Base-by-base conservation (phyloP, 2,888 invertebrate genomes). In the Endomychus coccineus region DNA sequence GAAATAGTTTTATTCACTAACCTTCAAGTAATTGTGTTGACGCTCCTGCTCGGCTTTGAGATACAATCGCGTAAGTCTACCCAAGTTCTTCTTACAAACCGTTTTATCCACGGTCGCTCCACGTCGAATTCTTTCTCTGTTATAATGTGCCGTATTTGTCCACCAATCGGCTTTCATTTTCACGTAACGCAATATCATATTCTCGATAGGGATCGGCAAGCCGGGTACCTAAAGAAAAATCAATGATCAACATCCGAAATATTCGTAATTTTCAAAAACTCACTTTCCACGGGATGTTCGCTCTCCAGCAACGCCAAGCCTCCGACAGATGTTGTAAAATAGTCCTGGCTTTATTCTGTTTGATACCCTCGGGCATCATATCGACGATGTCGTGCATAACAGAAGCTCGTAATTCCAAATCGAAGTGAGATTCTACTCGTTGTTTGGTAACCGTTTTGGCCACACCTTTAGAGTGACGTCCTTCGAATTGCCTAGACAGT, bases 131-230 rank as follows among this genome's bases (percentile, higher is more conserved):
- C 98, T 77, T 68, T 99, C 98, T 24, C 98, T 78, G 70, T 99
- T 99, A 68, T 99, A 99, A 66, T 99, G 98, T 1, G 98, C 97
- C 0, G 98, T 98, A 67, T 98, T 99, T 0, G 98, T 99, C 98
- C 98, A 99, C 98, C 98, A 99, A 67, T 99, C 98, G 0, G 98
- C 98, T 64, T 99, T 99, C 84, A 98, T 97, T 68, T 98, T 98
- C 7, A 99, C 98, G 67, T 97, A 99, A 19, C 98, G 80, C 39
- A 99, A 76, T 52, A 99, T 98, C 98, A 99, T 99, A 70, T 98
- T 99, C 70, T 99, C 98, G 45, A 99, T 97, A 0, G 98, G 98
- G 16, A 94, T 97, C 0, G 98, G 98, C 3, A 99, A 71, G 3
- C 97, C 98, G 2, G 98, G 98, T 2, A 97, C 90, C 82, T 80